Evolutionary conservation across 1,140 invertebrate species (phyloP).

Genomic region (Micrasema minimum): DNA sequence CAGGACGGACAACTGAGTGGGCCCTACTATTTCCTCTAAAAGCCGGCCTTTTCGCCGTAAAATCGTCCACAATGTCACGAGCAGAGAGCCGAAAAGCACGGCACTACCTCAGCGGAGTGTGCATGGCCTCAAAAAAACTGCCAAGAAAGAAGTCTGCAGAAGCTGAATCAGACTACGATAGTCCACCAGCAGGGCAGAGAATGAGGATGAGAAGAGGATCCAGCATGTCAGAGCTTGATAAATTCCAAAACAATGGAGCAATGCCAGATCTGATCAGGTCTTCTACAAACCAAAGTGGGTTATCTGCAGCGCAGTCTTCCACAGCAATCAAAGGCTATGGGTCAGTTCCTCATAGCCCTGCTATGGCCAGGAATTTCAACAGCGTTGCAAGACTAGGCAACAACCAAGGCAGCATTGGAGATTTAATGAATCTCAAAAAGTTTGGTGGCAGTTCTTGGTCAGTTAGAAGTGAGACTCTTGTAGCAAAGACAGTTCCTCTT

Average conservation of each 20-base stretch:
- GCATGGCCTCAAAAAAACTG: constrained; percentile 30
- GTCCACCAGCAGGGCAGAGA: constrained; percentile 56
- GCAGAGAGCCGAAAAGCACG: constrained; percentile 51
- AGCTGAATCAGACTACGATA: constrained; percentile 53
- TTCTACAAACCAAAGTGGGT: constrained; percentile 60
- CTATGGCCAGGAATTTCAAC: constrained; percentile 65
- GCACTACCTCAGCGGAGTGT: constrained; percentile 35
- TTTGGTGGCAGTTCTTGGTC: constrained; percentile 77
- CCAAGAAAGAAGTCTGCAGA: constrained; percentile 39
- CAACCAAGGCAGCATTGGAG: constrained; percentile 77
- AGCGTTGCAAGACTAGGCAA: constrained; percentile 55
- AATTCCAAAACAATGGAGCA: constrained; percentile 59
- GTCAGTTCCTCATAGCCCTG: constrained; percentile 67
- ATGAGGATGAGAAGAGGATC: constrained; percentile 74
- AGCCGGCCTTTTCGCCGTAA: constrained; percentile 70
- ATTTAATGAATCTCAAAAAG: constrained; percentile 80
- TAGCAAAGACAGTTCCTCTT: constrained; percentile 76
- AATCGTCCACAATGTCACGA: constrained; percentile 63
- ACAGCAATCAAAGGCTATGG: constrained; percentile 58
- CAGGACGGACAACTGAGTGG: constrained; percentile 66
- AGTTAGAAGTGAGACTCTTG: constrained; percentile 72
- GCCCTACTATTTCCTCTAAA: constrained; percentile 71
- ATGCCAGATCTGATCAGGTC: constrained; percentile 66
- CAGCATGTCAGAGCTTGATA: constrained; percentile 78
- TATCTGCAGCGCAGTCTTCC: constrained; percentile 56